Conservation (phyloP, 2,888 invertebrate genomes). For the Pheosia tremula region DNA sequence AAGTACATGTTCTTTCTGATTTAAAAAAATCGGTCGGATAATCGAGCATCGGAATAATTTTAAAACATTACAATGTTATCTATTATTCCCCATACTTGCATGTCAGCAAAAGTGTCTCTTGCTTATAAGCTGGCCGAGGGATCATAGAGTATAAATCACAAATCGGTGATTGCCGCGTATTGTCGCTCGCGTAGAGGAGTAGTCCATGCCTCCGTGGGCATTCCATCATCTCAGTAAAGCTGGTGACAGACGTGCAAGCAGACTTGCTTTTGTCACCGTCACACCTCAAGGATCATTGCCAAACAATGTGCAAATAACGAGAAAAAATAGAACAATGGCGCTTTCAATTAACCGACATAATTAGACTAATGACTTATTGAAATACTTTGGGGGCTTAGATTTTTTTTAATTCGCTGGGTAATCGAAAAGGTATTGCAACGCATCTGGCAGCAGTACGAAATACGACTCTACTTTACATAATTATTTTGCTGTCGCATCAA, state of each 20-base stretch:
- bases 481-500: too few species aligned
- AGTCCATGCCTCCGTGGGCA: conserved; percentile 43
- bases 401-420: too few species aligned
- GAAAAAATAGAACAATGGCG: not conserved
- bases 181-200: conserved; percentile 58
- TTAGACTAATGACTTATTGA: not conserved
- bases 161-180: conserved; percentile 60
- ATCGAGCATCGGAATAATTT: too few species aligned
- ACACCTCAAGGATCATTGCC: not conserved
- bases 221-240: conserved; percentile 35
- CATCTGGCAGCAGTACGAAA: too few species aligned
- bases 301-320: not conserved
- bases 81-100: too few species aligned
- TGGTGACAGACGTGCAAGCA: not conserved
- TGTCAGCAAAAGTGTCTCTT: not conserved
- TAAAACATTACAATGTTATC: too few species aligned
- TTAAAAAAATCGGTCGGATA: too few species aligned
- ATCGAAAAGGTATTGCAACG: too few species aligned
- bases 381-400: too few species aligned
- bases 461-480: too few species aligned
- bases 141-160: conserved; percentile 42
- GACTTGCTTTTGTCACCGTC: not conserved
- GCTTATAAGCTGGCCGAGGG: not conserved
- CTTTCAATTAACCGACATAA: not conserved
- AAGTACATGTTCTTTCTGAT: too few species aligned